Evolutionary conservation across 2,113 vertebrate genomes (phyloP), one percentile per base, ranked within the genome.

Genomic region (Hydropotes inermis): DNA sequence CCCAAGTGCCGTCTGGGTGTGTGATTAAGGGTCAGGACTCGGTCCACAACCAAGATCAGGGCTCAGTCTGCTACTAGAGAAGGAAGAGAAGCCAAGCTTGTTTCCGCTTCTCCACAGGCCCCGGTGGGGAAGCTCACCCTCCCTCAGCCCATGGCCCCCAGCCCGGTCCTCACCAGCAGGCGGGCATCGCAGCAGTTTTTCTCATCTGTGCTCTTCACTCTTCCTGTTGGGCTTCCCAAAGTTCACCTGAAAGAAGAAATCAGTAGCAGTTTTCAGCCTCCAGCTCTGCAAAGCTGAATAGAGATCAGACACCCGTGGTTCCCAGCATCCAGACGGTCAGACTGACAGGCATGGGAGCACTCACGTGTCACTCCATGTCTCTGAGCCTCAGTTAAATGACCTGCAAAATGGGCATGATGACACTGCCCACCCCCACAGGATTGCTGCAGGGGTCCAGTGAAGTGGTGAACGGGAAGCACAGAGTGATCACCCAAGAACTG

Each of bases 211-310:
- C 50, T 36, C 61, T 60, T 92, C 36, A 91, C 3, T 1, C 1
- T 60, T 0, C 27, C 12, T 3, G 6, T 6, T 28, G 58, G 58
- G 12, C 12, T 14, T 3, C 12, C 27, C 5, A 2, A 60, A 60
- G 27, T 60, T 60, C 58, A 33, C 6, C 61, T 97, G 52, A 83
- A 76, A 50, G 23, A 82, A 96, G 4, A 50, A 87, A 97, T 50
- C 30, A 85, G 43, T 9, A 61, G 6, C 33, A 83, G 47, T 6
- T 12, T n/a, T 95, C 74, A 76, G 39, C 25, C 55, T 87, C 85
- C 17, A 45, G 13, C 36, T 16, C 36, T 15, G 27, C 33, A 30
- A 25, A 81, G 74, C 2, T 25, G 15, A 70, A 27, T 14, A 88
- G 64, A 81, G 25, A 33, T 23, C 43, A 79, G 30, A 58, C 6